phyloP scores from a whole-genome alignment of 2,888 invertebrate genomes.

The Lasius platythorax region DNA sequence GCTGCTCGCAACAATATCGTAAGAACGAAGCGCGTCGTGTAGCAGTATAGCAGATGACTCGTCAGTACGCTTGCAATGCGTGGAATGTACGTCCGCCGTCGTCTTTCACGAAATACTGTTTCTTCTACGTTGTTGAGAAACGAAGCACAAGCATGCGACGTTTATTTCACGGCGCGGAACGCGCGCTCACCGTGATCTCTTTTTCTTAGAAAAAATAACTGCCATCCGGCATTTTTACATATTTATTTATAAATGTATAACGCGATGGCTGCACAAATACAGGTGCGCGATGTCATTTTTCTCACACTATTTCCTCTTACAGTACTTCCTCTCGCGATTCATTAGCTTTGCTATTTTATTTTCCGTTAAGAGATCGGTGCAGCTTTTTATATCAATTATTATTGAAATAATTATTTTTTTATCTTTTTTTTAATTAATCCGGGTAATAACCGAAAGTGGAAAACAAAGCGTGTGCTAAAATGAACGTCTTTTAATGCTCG shows the following conservation, averaged over 20 bases:
- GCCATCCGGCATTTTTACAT: neutral
- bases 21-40: conserved; percentile 42
- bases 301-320: neutral
- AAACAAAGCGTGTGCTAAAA: neutral
- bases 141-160: conserved; percentile 33
- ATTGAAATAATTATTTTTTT: neutral
- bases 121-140: conserved; percentile 31
- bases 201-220: conserved; percentile 19
- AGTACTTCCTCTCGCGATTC: neutral
- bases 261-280: neutral
- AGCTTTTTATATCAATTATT: conserved; percentile 9
- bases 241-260: conserved; percentile 13
- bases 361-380: neutral
- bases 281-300: neutral
- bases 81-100: conserved; percentile 59
- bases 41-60: conserved; percentile 48
- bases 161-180: conserved; percentile 8
- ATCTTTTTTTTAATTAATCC: neutral
- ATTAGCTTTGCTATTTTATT: conserved; percentile 21
- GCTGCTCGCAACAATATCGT: neutral
- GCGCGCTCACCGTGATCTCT: conserved; percentile 17
- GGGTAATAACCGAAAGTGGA: neutral
- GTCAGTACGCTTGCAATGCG: conserved; percentile 63
- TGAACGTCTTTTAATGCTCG: neutral
- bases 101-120: conserved; percentile 33